Base-by-base conservation (phyloP, 2,888 invertebrate genomes). In the Camptogramma bilineatum region DNA sequence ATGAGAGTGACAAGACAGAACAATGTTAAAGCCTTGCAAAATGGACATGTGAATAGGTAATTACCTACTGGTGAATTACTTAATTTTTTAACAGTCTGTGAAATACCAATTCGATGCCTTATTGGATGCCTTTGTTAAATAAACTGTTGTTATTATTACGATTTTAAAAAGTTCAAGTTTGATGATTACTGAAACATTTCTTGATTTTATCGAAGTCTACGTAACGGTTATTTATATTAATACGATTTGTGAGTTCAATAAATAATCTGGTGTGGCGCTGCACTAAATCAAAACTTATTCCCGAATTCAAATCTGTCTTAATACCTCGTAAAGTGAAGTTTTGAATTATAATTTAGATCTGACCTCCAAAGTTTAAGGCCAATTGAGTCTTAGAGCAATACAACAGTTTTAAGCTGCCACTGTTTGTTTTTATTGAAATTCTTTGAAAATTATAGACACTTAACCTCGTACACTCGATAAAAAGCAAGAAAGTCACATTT, bases 321-420 rank as follows among this genome's bases (percentile, higher is more conserved):
- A 61, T 57, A 54, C 61, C 50, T 51, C 58, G 28, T 62, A 58
- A 66, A 62, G 53, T 44, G 56, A 34, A 61, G 57, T 50, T 65
- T 57, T 13, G 1, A 17, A 51, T 65, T 50, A 53, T 65, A 61
- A 52, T 61, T 50, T 56, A 56, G 61, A 61, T 48, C 47, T 56
- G 47, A 56, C 56, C 64, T 51, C 10, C 19, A 28, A 21, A 54
- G 31, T 60, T 66, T 66, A 62, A 51, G 66, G 58, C 61, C 28
- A 62, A 62, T 62, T n/a, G 19, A 42, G 64, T 18, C 55, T 55
- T 60, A 60, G 34, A 39, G 10, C 44, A 52, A 54, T 31, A 42
- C 2, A 18, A 60, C 50, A 55, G 52, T 55, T 59, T 46, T 50
- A 42, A 46, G 18, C 24, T 47, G 18, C n/a, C 9, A 7, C 19